Evolutionary conservation across 2,797 vertebrate genomes (phyloP), one percentile per base, ranked within the genome.

Genomic region (Micrastur ruficollis): DNA sequence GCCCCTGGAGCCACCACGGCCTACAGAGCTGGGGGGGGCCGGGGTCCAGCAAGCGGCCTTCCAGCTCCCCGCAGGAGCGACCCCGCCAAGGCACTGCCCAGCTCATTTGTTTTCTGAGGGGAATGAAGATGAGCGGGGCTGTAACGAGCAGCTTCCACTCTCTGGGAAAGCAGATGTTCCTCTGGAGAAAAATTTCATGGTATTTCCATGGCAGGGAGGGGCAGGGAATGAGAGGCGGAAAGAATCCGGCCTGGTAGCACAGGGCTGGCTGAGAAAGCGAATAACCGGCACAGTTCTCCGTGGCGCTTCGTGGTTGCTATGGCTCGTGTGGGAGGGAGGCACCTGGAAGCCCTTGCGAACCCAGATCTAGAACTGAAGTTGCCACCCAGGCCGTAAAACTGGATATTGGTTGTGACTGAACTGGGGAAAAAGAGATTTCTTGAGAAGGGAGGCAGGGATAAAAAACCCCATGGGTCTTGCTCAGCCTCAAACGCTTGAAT

Each of bases 191-290:
- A 44, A 72, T 26, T 10, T n/a, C 8, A 5, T 47, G 61, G 23
- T 38, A 55, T 91, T 96, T 79, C 73, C 72, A 93, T 68, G 50
- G 32, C 61, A 90, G 75, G 89, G 84, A 92, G 71, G 50, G 68
- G 71, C 46, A 67, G 65, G 86, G 81, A 85, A 67, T 4, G 23
- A 87, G 68, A 78, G 36, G 59, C 6, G 7, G 56, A 86, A 96
- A 52, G 59, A 83, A 90, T 91, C 70, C 0, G 3, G 49, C 25
- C 23, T 36, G 78, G 73, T 80, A 76, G 19, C 10, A 23, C n/a
- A 3, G 44, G 26, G 36, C 36, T 62, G 4, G 3, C 36, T 89
- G 74, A 32, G 42, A 70, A 70, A 58, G 23, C 5, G 11, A 49
- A 34, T 25, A 47, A 87, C 52, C 67, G 62, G 32, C 47, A 9